Evolutionary conservation across 2,113 vertebrate species (phyloP), one percentile per base, ranked within the genome.

Genomic region (Austrofundulus limnaeus): DNA sequence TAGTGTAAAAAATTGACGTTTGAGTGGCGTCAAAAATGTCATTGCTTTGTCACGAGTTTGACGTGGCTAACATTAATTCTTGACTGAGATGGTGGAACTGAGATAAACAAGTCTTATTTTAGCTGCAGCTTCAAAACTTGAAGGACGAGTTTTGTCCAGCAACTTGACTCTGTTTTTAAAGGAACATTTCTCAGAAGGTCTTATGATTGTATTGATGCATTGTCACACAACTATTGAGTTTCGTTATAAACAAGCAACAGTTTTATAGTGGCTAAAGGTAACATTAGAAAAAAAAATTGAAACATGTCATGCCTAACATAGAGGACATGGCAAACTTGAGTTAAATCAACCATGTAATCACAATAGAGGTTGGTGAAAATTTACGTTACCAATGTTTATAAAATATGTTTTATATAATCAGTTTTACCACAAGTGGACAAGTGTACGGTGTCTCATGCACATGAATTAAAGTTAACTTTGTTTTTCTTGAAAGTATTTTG

Each of bases 61-160:
- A 10, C 19, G 5, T 25, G 15, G 19, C 17, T 3, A 45, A 4
- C 3, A 14, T 28, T 17, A 8, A 13, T 17, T 16, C 39, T 23
- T n/a, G n/a, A n/a, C n/a, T n/a, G n/a, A n/a, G 11, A 31, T 20
- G 1, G n/a, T 28, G 4, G 5, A 20, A 0, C 15, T 56, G 12
- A 50, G 28, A 50, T 31, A 31, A 67, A 54, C 14, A 61, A 43
- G 23, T 13, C 15, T 45, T 48, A 1, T 39, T 48, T 49, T 37
- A 17, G 51, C 62, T 14, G 42, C 10, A 2, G 41, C 31, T 28
- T 9, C n/a, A 16, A 61, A 61, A 2, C 19, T 14, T 11, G 25
- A 56, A 43, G 4, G 5, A 51, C 45, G n/a, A 9, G 58, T 43
- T 59, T 58, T 42, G 12, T n/a, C 25, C 47, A 17, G 4, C 48